Evolutionary conservation across 2,113 vertebrate species (phyloP).

Genomic region (Nicator chloris): DNA sequence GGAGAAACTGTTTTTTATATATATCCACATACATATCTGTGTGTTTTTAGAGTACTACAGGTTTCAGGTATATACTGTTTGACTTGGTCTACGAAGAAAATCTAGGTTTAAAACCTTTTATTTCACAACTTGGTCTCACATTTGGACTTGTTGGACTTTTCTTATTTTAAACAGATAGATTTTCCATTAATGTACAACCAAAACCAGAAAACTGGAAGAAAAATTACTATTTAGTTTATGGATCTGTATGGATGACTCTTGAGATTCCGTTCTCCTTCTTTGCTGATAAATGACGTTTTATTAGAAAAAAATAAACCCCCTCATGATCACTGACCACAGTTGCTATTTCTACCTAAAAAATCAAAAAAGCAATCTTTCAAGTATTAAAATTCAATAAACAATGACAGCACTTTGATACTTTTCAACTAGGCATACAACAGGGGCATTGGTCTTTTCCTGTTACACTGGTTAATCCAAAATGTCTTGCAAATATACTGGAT

Average conservation of each 20-base stretch:
- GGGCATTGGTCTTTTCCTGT: background rate
- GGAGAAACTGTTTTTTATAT: background rate
- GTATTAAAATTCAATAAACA: slow-evolving; percentile 15
- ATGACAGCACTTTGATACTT: background rate
- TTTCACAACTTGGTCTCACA: background rate
- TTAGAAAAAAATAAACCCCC: background rate
- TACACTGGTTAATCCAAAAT: background rate
- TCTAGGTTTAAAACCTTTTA: background rate
- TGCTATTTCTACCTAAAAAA: background rate
- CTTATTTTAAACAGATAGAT: background rate
- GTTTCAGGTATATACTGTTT: background rate
- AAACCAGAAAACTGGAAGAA: background rate
- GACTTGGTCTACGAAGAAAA: background rate
- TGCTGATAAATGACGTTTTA: slow-evolving; percentile 19
- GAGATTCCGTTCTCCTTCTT: background rate
- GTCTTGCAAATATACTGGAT: background rate
- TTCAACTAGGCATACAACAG: background rate
- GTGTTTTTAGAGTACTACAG: background rate
- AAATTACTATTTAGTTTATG: background rate
- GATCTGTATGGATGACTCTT: background rate
- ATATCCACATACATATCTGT: background rate
- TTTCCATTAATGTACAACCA: background rate
- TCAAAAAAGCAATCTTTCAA: background rate
- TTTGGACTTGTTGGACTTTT: background rate
- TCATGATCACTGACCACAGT: background rate